A percentile compares a stretch with the other conserved stretches of the same genome.
These are phyloP conservation scores for Eristalis intricaria DNA, from an alignment of 2,888 invertebrate species.

Conservation along the genomic window DNA sequence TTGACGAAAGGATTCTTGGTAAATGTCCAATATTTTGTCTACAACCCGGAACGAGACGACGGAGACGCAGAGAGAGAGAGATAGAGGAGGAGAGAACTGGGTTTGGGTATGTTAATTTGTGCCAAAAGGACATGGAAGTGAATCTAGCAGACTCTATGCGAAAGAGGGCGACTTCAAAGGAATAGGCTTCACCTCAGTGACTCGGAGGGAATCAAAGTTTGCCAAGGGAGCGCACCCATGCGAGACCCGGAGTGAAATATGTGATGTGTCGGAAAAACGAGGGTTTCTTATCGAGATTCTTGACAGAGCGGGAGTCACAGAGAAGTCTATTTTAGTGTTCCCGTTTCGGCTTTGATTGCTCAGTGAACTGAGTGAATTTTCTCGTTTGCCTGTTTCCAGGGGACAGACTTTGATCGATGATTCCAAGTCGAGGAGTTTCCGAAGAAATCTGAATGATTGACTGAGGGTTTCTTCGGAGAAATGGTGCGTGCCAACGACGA, in stretches of 20 bases:
- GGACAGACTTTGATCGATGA: background rate
- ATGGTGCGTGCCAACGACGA: background rate
- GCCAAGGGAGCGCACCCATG: background rate
- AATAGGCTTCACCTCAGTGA: background rate
- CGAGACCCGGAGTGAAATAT: background rate
- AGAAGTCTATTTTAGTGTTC: background rate
- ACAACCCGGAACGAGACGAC: background rate
- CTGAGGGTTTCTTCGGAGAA: background rate
- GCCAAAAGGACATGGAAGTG: background rate
- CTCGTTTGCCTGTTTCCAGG: background rate
- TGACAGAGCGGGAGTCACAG: background rate
- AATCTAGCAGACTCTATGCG: background rate
- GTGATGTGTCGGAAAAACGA: background rate
- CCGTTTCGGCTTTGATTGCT: background rate
- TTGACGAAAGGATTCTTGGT: slow-evolving; percentile 60
- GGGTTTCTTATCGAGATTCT: background rate
- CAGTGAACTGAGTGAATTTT: background rate
- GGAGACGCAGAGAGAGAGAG: background rate
- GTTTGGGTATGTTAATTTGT: background rate
- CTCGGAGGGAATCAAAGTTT: background rate
- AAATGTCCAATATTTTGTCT: slow-evolving; percentile 42
- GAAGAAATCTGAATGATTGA: background rate
- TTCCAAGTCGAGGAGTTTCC: background rate
- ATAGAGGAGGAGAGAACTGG: background rate
- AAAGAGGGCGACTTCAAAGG: background rate